These are phyloP conservation scores for Aquatica leii DNA, from an alignment of 2,888 invertebrate species.

Conservation along the genomic window DNA sequence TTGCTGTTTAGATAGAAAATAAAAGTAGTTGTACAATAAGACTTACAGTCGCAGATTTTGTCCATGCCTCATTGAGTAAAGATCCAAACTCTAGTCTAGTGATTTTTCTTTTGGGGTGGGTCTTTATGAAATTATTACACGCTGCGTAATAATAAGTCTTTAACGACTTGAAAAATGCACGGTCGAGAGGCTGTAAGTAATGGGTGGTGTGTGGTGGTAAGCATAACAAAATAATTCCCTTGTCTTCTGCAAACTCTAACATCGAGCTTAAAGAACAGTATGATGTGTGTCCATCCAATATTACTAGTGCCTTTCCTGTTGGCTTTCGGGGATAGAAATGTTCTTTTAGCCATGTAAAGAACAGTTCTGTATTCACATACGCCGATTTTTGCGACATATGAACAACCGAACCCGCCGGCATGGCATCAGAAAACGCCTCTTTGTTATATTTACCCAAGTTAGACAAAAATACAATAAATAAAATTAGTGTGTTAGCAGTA, in stretches of 20 bases:
- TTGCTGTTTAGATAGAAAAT: too few relatives aligned
- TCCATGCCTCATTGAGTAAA: too few relatives aligned
- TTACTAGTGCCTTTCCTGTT: conserved; percentile 19
- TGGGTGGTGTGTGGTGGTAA: conserved; percentile 33
- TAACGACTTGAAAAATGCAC: conserved; percentile 16
- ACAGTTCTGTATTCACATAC: conserved; percentile 42
- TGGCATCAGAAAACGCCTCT: conserved; percentile 38
- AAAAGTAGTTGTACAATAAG: too few relatives aligned
- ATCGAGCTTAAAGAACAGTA: conserved; percentile 24
- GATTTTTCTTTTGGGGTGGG: conserved; percentile 21
- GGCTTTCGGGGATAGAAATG: neutral
- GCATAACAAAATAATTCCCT: conserved; percentile 30
- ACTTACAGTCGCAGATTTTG: too few relatives aligned
- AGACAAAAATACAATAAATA: too few relatives aligned
- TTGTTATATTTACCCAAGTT: too few relatives aligned
- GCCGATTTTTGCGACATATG: conserved; percentile 44
- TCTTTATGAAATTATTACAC: conserved; percentile 26
- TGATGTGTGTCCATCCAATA: too few relatives aligned
- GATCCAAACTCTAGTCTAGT: too few relatives aligned
- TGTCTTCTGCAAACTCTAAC: conserved; percentile 24
- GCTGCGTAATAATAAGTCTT: conserved; percentile 25
- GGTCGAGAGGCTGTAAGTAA: conserved; percentile 29
- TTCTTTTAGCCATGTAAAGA: conserved; percentile 42
- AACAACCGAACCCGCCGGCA: conserved; percentile 33
- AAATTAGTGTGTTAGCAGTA: too few relatives aligned